Conservation (phyloP, 2,888 invertebrate genomes). For the Epistrophella euchroma region DNA sequence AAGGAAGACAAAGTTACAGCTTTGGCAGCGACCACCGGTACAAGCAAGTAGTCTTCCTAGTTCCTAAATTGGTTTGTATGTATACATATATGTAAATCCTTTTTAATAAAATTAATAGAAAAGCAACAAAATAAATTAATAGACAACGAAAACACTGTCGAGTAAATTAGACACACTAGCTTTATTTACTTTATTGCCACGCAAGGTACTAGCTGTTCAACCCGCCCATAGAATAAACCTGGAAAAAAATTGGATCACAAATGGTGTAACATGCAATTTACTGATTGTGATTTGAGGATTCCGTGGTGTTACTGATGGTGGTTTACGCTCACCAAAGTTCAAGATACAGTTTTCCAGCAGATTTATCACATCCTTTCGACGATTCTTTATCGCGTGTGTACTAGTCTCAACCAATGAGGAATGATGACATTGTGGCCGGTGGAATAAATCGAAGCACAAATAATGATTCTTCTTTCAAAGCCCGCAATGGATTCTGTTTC, state of each 20-base stretch:
- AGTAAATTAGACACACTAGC: constrained; percentile 91
- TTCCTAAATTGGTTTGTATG: too few relatives aligned
- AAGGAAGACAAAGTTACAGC: too few relatives aligned
- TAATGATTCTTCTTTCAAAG: constrained; percentile 79
- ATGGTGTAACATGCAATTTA: constrained; percentile 87
- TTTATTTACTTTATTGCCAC: constrained; percentile 90
- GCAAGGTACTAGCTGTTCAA: constrained; percentile 89
- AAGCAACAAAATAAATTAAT: too few relatives aligned
- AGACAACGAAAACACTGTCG: constrained; percentile 90
- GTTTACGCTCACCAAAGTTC: constrained; percentile 81
- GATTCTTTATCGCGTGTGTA: constrained; percentile 83
- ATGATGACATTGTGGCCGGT: constrained; percentile 68
- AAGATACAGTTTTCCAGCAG: constrained; percentile 82
- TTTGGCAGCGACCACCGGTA: too few relatives aligned
- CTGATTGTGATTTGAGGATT: constrained; percentile 82
- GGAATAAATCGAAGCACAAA: constrained; percentile 76
- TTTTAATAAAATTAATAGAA: too few relatives aligned
- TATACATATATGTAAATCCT: too few relatives aligned
- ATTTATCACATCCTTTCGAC: constrained; percentile 80
- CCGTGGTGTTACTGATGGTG: constrained; percentile 81
- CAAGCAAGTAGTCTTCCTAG: too few relatives aligned
- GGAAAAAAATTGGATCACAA: constrained; percentile 89
- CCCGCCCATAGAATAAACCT: constrained; percentile 88
- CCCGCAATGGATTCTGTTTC: constrained; percentile 88
- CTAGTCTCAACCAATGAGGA: constrained; percentile 83